Conservation (phyloP, 2,113 vertebrate species). For the Murina feae region DNA sequence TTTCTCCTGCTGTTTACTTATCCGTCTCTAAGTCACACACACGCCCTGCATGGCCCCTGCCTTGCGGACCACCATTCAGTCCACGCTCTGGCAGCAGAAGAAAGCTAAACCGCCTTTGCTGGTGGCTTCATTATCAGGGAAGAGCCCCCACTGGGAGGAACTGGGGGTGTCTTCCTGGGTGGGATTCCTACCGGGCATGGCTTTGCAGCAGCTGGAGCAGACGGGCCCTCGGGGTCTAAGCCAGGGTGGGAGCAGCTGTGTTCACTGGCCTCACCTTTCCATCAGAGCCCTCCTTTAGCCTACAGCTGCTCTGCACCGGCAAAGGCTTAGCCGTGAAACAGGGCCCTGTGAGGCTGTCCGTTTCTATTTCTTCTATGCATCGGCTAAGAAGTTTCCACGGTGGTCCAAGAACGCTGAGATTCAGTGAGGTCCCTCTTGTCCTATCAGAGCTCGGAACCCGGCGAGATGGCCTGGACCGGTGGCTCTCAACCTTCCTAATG, state of each 20-base stretch:
- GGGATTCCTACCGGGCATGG: not conserved
- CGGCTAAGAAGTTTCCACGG: not conserved
- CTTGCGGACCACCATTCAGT: too few relatives aligned
- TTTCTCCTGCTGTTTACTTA: not conserved
- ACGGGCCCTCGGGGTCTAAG: not conserved
- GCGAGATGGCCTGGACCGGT: not conserved
- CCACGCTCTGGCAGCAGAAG: not conserved
- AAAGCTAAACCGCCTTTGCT: not conserved
- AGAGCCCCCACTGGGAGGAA: not conserved
- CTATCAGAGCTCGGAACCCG: not conserved
- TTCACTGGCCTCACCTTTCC: not conserved
- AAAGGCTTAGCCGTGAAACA: not conserved
- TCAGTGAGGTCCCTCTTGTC: rapidly evolving
- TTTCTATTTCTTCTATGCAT: not conserved
- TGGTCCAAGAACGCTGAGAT: not conserved
- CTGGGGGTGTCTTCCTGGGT: not conserved
- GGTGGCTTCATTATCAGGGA: not conserved
- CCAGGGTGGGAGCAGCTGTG: not conserved
- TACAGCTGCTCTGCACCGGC: not conserved
- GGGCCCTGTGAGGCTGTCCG: not conserved
- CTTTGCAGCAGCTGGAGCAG: not conserved
- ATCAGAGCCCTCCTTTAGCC: not conserved
- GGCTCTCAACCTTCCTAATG: too few relatives aligned
- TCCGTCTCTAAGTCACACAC: not conserved
- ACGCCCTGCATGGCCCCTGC: not conserved